These are phyloP conservation scores for Suricata suricatta DNA, from an alignment of 2,113 vertebrate genomes.

Conservation along the genomic window DNA sequence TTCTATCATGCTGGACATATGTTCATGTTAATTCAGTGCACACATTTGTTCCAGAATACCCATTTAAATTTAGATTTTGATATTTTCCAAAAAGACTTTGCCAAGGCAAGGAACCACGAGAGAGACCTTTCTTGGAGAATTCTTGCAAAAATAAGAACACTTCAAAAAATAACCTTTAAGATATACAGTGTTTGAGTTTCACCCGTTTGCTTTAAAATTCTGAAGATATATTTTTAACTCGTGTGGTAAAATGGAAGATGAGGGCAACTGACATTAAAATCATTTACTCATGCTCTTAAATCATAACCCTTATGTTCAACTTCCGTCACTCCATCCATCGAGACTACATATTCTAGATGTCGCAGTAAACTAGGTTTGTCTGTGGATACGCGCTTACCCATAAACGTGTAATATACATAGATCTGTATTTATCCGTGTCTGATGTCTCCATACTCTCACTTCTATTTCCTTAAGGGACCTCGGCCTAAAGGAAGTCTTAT, in stretches of 20 bases:
- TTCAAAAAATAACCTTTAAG: constrained; percentile 53
- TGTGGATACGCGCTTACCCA: not conserved
- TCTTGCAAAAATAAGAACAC: constrained; percentile 44
- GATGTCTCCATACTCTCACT: not conserved
- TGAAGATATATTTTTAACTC: constrained; percentile 27
- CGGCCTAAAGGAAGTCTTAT: not conserved
- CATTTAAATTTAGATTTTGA: constrained; percentile 5
- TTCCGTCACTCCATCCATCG: not conserved
- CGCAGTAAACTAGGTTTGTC: not conserved
- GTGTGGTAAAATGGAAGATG: constrained; percentile 32
- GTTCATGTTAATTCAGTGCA: not conserved
- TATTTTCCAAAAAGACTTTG: not conserved
- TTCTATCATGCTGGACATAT: not conserved
- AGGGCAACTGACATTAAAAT: constrained; percentile 5
- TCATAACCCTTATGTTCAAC: not conserved
- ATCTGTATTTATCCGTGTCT: not conserved
- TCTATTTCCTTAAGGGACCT: not conserved
- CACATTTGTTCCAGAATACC: not conserved
- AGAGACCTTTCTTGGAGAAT: not conserved
- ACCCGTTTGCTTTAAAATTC: constrained; percentile 55
- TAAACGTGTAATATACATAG: not conserved
- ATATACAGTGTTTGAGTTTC: constrained; percentile 18
- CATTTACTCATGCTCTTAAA: not conserved
- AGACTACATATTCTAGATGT: not conserved
- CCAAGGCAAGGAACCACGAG: constrained; percentile 15